Evolutionary conservation across 2,113 vertebrate genomes (phyloP), one percentile per base, ranked within the genome.

Genomic region (Pelmatolapia mariae): DNA sequence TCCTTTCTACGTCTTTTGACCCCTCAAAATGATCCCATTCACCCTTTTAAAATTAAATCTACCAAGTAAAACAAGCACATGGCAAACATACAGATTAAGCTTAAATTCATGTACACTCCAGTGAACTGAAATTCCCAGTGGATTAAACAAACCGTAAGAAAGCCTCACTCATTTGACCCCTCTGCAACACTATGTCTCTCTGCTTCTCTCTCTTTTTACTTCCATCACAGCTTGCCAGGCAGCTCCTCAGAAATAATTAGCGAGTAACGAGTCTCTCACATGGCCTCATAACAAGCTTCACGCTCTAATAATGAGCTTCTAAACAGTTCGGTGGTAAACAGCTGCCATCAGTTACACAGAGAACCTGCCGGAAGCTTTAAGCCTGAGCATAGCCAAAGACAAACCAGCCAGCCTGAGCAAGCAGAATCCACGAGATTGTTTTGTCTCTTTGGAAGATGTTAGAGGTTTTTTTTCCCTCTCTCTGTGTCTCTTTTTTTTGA

Each of bases 191-290:
- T 4, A 6, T 33, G 18, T 82, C 57, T 79, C 53, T 80, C 54
- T 57, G 53, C 40, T 22, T 36, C 61, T 82, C 84, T 45, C 85
- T 45, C 47, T 43, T 36, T 81, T 89, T 50, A 76, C 84, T 89
- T 84, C 83, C 86, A 86, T 90, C 82, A 85, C 82, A 31, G 84
- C 87, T 89, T 78, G 33, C 45, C 87, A 90, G 89, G 89, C 90
- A 89, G 90, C 93, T 90, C 84, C 86, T 91, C 92, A 88, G 85
- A 91, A 94, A 93, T 93, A 94, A 95, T 94, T 92, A 95, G 92
- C 38, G 4, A 45, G 91, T 94, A 94, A 95, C 83, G 83, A 94
- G 93, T 93, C 90, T 92, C 93, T 91, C 88, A 84, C 89, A 89
- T 45, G 57, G 93, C 90, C 90, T 93, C 86, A 91, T 93, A 93